Percentiles rank a stretch among this genome's conserved stretches.
Evolutionary conservation across 2,113 vertebrate species (phyloP).

Genomic region (Ardeotis arabs): DNA sequence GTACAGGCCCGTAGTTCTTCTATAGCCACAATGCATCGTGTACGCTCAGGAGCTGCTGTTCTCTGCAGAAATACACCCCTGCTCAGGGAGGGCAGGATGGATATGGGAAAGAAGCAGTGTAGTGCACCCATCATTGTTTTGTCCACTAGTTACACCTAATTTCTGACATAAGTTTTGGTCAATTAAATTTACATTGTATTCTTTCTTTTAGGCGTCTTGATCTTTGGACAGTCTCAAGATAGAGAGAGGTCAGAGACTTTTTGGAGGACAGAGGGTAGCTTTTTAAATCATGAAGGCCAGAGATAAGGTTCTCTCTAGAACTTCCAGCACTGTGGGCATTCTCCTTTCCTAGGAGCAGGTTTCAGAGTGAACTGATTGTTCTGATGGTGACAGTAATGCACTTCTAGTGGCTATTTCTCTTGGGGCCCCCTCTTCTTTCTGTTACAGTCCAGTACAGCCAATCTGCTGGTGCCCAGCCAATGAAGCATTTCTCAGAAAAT

Average conservation of each 20-base stretch:
- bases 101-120: neutral
- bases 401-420: neutral
- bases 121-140: neutral
- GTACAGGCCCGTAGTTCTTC: neutral
- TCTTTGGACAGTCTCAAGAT: neutral
- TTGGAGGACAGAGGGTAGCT: neutral
- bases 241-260: neutral
- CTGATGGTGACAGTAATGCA: neutral
- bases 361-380: neutral
- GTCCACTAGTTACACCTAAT: neutral
- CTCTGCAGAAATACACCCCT: neutral
- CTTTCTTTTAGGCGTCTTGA: neutral
- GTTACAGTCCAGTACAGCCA: neutral
- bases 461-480: neutral
- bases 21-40: accelerated
- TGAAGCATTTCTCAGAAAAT: neutral
- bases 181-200: neutral
- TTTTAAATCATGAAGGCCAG: neutral
- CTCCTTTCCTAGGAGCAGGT: neutral
- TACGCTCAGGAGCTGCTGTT: neutral
- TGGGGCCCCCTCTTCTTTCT: neutral
- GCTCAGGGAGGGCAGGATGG: neutral
- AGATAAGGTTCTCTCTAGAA: neutral
- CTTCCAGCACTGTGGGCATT: neutral
- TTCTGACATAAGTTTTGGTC: neutral